Base-by-base conservation (phyloP, 2,888 invertebrate species). In the Drymonia ruficornis region DNA sequence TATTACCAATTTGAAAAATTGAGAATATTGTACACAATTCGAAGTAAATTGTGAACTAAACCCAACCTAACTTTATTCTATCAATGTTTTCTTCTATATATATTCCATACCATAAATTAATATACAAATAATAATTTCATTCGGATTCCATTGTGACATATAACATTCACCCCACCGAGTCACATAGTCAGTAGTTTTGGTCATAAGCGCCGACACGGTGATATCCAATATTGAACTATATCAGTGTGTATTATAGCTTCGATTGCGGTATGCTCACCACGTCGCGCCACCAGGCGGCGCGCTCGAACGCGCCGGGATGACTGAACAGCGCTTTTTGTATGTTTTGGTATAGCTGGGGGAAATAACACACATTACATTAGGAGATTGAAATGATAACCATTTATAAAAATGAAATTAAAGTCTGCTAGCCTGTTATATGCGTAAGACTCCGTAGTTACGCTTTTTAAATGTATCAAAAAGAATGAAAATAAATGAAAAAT, bases 201-300 rank as follows among this genome's bases (percentile, higher is more conserved):
- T 16, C 40, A 16, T 16, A 5, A 40, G 40, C 40, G 4, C 0
- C 23, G 40, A 8, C 40, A 16, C 11, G 16, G 9, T 16, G 23
- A 6, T 23, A 23, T 23, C 7, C 23, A 43, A 19, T 13, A 29
- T 46, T 46, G 15, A 15, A 29, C 46, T 45, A 40, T 23, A 23
- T 6, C 16, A 34, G 11, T 12, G 47, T 47, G 34, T 47, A 58
- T 75, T 85, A 91, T 57, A 91, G 82, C 60, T 91, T 91, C 19
- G 89, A 84, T 0, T 68, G 64, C 0, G 85, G 83, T 34, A 61
- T 36, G 43, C 53, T 67, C 31, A 85, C 80, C 0, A 89, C 84
- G 6, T 92, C 84, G 0, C 84, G 79, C 97, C 97, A 97, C 96
- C 96, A 97, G 1, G 93, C 67, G 2, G 96, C 95, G 51, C 96